Conservation (phyloP, 2,797 vertebrate species). For the Odontamblyopus lacepedii region DNA sequence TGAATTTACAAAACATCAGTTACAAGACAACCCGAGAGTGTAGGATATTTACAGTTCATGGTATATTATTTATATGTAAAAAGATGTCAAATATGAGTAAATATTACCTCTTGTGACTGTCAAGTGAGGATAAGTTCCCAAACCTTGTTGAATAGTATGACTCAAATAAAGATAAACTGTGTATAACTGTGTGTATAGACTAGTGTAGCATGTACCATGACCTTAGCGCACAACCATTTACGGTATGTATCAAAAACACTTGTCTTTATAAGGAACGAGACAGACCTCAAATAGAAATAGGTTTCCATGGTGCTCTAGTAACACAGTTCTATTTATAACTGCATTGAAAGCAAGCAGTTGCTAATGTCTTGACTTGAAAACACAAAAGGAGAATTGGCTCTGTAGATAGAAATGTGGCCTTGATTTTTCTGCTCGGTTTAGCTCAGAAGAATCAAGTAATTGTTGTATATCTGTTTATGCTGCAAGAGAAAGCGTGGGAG, state of each 20-base stretch:
- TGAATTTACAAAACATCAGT: background rate
- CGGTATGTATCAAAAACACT: constrained; percentile 20
- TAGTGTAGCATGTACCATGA: constrained; percentile 16
- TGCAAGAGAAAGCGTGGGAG: constrained; percentile 47
- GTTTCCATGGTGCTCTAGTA: constrained; percentile 39
- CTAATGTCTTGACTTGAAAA: constrained; percentile 36
- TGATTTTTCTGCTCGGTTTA: constrained; percentile 26
- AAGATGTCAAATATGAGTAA: background rate
- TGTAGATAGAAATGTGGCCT: constrained; percentile 32
- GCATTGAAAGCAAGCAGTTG: constrained; percentile 35
- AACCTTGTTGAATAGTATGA: constrained; percentile 36
- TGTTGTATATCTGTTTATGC: constrained; percentile 29
- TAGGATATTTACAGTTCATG: background rate
- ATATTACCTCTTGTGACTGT: constrained; percentile 3
- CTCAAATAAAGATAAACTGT: constrained; percentile 15
- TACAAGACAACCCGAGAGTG: background rate
- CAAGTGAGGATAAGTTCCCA: constrained; percentile 3
- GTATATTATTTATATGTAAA: constrained; percentile 3
- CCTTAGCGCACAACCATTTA: constrained; percentile 7
- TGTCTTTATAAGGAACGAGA: constrained; percentile 19
- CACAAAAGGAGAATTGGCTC: constrained; percentile 14
- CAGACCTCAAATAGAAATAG: constrained; percentile 37
- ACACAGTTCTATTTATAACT: constrained; percentile 54
- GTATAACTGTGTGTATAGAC: constrained; percentile 15
- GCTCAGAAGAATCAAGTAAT: constrained; percentile 32